Conservation (phyloP, 2,888 invertebrate genomes). For the Patella depressa region DNA sequence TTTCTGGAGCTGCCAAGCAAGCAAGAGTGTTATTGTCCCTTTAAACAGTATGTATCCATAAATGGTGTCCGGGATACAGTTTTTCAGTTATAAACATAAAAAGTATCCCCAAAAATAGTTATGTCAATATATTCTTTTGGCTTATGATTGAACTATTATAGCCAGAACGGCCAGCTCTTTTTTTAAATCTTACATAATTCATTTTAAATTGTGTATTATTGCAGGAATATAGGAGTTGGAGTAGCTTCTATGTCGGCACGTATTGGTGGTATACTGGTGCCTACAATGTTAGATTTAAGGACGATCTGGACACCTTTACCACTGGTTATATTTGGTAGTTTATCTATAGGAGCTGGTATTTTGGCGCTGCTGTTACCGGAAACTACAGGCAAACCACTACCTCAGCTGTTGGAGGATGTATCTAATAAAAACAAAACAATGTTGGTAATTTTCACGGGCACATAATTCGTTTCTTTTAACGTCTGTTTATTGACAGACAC, state of each 20-base stretch:
- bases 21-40: too few species aligned
- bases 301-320: constrained; percentile 36
- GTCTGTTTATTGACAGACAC: too few species aligned
- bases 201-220: background rate
- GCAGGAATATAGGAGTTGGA: constrained; percentile 52
- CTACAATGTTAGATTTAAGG: constrained; percentile 41
- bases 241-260: constrained; percentile 47
- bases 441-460: too few species aligned
- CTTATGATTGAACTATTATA: background rate
- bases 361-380: constrained; percentile 47
- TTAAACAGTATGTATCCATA: too few species aligned
- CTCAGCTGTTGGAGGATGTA: constrained; percentile 46
- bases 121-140: background rate
- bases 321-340: constrained; percentile 45
- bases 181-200: too few species aligned
- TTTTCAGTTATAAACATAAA: too few species aligned
- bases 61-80: too few species aligned
- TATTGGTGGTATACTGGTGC: constrained; percentile 51
- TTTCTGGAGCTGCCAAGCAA: too few species aligned
- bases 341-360: constrained; percentile 40
- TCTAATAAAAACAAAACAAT: background rate
- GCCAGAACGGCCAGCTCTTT: background rate
- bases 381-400: constrained; percentile 42
- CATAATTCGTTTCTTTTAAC: too few species aligned
- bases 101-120: too few species aligned